Evolutionary conservation across 2,113 vertebrate genomes (phyloP).

Genomic region (Platichthys stellatus): DNA sequence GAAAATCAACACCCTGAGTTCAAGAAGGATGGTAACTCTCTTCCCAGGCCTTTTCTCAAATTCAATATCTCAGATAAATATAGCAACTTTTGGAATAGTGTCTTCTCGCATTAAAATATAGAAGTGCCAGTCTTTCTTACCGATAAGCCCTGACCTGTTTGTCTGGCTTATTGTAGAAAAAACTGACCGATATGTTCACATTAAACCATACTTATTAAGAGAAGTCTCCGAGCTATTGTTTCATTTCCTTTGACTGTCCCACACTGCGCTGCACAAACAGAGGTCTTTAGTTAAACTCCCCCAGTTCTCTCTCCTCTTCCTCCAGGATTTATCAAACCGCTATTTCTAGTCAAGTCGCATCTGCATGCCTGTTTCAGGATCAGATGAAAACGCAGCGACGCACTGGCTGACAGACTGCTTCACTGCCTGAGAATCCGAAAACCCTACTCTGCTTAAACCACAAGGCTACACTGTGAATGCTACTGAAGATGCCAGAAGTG

Average conservation of each 20-base stretch:
- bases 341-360: conserved; percentile 48
- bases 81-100: not conserved
- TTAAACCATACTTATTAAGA: not conserved
- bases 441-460: conserved; percentile 28
- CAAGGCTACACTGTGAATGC: conserved; percentile 42
- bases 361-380: conserved; percentile 36
- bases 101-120: not conserved
- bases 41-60: not conserved
- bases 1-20: not conserved
- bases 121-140: not conserved
- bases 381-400: conserved; percentile 57
- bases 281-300: conserved; percentile 43
- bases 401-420: conserved; percentile 49
- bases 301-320: conserved; percentile 28
- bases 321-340: conserved; percentile 56
- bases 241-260: conserved; percentile 23
- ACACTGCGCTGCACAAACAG: conserved; percentile 13
- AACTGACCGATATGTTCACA: conserved; percentile 3
- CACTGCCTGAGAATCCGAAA: conserved; percentile 48
- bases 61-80: not conserved
- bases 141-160: conserved; percentile 12
- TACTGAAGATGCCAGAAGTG: conserved; percentile 11
- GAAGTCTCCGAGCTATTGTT: conserved; percentile 7
- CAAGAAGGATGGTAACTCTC: not conserved
- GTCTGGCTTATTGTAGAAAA: conserved; percentile 5